Base-by-base conservation (phyloP, 1,140 invertebrate species). In the Bombus cullumanus region DNA sequence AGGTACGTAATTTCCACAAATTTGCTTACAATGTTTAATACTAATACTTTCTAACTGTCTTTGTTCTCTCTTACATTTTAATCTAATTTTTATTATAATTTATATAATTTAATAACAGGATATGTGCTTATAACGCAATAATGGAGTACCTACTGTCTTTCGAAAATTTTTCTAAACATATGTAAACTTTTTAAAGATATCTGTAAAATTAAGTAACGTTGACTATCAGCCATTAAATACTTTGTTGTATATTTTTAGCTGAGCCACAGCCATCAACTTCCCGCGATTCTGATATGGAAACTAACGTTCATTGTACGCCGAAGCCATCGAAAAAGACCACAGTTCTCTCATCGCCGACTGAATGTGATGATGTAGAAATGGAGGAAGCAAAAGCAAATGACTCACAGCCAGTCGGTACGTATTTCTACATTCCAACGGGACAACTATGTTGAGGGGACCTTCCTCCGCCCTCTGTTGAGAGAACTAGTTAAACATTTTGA, bases 261-360 rank as follows among this genome's bases (percentile, higher is more conserved):
- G 89, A 90, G 37, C 37, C 81, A 18, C 28, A 15, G n/a, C 69
- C 86, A 41, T 87, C 89, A 2, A 87, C 74, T 66, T 87, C 88
- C 18, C 10, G 18, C 15, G 37, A 75, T 15, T 47, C n/a, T 22
- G 34, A 68, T 66, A 3, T 25, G 8, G n/a, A 37, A 18, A 25
- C 37, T 12, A 62, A 22, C 18, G 31, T 31, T 9, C 31, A 8
- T 71, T 71, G 31, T 5, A 13, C 18, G 47, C 18, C 74, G 5
- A 47, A 57, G 1, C 25, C 78, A 57, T 73, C 81, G 3, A 69
- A 43, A 53, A 64, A 37, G 47, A 59, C 74, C 37, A 28, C 43
- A 37, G 10, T 37, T 39, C 12, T 68, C 39, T 18, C 28, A 12
- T 69, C 57, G 3, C 41, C 62, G 8, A 66, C 37, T 1, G 39